Conservation (phyloP, 2,797 vertebrate species). For the Characodon lateralis region DNA sequence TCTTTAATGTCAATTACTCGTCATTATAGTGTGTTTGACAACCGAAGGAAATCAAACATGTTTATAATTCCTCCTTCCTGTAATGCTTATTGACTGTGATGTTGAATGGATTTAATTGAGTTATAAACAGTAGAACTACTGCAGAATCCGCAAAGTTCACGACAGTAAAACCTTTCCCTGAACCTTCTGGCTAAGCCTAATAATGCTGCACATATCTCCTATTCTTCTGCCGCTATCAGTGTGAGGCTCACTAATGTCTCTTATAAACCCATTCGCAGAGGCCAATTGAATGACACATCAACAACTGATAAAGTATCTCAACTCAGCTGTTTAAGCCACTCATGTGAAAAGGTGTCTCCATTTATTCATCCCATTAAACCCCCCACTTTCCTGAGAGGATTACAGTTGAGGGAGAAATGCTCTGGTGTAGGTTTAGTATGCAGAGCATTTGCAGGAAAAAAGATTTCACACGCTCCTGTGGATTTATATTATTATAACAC, state of each 20-base stretch:
- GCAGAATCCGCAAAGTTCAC: constrained; percentile 12
- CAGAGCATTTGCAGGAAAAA: constrained; percentile 30
- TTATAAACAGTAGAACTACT: constrained; percentile 15
- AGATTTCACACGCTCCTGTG: constrained; percentile 35
- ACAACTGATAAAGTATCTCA: constrained; percentile 56
- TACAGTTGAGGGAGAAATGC: constrained; percentile 56
- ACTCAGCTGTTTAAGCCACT: constrained; percentile 65
- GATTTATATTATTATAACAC: constrained; percentile 23
- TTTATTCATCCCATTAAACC: constrained; percentile 60
- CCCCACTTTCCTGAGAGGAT: constrained; percentile 62
- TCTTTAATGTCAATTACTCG: constrained; percentile 18
- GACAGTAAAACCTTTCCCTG: constrained; percentile 48
- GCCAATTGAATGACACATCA: constrained; percentile 62
- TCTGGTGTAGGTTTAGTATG: constrained; percentile 33
- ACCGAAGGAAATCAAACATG: constrained; percentile 8
- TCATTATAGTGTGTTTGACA: background rate
- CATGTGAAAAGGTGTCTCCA: constrained; percentile 60
- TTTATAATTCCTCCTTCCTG: background rate
- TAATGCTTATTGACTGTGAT: constrained; percentile 1
- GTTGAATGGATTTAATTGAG: constrained; percentile 14
- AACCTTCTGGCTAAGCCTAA: constrained; percentile 43
- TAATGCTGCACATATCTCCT: constrained; percentile 23
- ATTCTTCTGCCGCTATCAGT: constrained; percentile 40
- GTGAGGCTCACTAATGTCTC: constrained; percentile 51
- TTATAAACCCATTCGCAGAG: constrained; percentile 60